phyloP scores from a whole-genome alignment of 2,888 invertebrate genomes.

The Latrodectus hesperus region DNA sequence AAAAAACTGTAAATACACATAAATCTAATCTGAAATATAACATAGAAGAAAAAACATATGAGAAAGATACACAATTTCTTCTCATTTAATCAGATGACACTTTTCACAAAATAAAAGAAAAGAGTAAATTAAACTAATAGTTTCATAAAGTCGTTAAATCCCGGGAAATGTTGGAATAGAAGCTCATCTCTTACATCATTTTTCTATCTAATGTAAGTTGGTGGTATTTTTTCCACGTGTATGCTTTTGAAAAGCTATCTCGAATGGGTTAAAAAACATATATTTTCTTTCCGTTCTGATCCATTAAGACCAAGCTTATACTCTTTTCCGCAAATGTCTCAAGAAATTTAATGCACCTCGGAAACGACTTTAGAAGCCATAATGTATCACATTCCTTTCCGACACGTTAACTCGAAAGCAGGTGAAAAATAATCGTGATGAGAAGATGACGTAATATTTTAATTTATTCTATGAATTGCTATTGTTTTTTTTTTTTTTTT shows the following conservation, averaged over 20 bases:
- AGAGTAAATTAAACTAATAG: slow-evolving; percentile 54
- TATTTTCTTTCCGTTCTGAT: slow-evolving; percentile 57
- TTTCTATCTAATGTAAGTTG: slow-evolving; percentile 39
- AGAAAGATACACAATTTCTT: slow-evolving; percentile 8
- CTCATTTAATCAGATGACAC: slow-evolving; percentile 18
- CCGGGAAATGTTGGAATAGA: slow-evolving; percentile 10
- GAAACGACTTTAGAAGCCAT: slow-evolving; percentile 53
- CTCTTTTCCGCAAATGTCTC: slow-evolving; percentile 48
- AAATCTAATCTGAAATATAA: no score
- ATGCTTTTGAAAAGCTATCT: slow-evolving; percentile 48
- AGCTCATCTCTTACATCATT: slow-evolving; percentile 20
- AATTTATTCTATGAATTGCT: background rate
- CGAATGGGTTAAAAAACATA: slow-evolving; percentile 57
- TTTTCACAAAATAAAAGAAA: background rate
- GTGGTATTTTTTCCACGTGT: slow-evolving; percentile 32
- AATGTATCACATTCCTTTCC: slow-evolving; percentile 56
- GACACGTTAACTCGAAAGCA: slow-evolving; percentile 13
- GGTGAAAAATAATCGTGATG: background rate
- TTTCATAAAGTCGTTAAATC: slow-evolving; percentile 57
- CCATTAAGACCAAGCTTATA: slow-evolving; percentile 41
- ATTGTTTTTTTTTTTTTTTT: background rate
- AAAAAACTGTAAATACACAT: no score
- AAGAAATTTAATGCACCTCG: slow-evolving; percentile 58
- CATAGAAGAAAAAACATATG: no score
- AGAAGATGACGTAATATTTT: background rate